These are phyloP conservation scores for Aspidapion aeneum DNA, from an alignment of 2,888 invertebrate species.

Conservation along the genomic window DNA sequence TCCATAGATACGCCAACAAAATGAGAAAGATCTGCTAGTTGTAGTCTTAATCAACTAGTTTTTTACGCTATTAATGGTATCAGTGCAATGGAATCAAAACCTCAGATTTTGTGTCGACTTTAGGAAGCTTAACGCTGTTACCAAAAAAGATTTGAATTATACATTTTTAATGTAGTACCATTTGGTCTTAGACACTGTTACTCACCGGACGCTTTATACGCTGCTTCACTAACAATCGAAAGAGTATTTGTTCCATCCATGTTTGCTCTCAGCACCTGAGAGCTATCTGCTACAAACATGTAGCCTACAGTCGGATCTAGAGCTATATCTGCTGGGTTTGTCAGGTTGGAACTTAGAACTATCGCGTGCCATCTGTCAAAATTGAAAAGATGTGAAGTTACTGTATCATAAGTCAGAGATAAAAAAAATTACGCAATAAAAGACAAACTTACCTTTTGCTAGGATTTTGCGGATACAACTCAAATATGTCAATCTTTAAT, in stretches of 20 bases:
- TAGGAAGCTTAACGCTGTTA: too few species aligned
- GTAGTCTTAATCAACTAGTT: too few species aligned
- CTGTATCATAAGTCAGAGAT: too few species aligned
- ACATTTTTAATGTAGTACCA: too few species aligned
- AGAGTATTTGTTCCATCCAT: conserved; percentile 90
- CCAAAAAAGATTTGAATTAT: too few species aligned
- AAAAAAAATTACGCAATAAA: background rate
- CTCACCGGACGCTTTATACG: conserved; percentile 87
- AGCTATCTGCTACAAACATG: conserved; percentile 84
- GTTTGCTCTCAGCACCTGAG: conserved; percentile 79
- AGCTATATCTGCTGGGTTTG: conserved; percentile 87
- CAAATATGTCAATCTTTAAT: conserved; percentile 92
- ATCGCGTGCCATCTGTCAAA: conserved; percentile 84
- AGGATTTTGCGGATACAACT: conserved; percentile 54
- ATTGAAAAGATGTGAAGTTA: too few species aligned
- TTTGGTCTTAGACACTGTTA: too few species aligned
- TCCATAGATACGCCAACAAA: conserved; percentile 68
- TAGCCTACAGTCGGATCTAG: conserved; percentile 88
- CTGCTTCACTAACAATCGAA: conserved; percentile 86
- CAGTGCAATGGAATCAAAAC: too few species aligned
- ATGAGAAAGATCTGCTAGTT: too few species aligned
- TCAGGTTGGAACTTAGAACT: conserved; percentile 86
- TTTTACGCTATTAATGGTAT: too few species aligned
- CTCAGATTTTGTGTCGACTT: too few species aligned
- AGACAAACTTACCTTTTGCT: background rate